phyloP scores from a whole-genome alignment of 2,888 invertebrate species.

The Belgica antarctica region DNA sequence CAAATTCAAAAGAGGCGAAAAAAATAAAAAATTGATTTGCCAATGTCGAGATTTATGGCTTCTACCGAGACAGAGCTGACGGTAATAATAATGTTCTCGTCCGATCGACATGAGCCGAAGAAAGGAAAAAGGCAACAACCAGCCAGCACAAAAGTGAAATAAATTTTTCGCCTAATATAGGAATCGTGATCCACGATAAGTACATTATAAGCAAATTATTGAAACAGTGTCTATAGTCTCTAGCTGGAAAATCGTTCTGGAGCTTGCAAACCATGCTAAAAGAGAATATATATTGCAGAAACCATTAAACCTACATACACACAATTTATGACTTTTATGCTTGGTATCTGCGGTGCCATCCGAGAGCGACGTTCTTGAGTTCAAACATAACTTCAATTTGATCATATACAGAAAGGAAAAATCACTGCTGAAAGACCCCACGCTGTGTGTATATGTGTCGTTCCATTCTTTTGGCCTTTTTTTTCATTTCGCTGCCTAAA shows the following conservation, averaged over 20 bases:
- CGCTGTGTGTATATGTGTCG: neutral
- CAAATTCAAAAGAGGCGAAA: neutral
- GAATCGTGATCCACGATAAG: slow-evolving; percentile 43
- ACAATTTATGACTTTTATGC: slow-evolving; percentile 5
- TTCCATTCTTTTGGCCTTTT: neutral
- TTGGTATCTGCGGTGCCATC: neutral
- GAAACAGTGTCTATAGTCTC: neutral
- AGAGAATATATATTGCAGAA: neutral
- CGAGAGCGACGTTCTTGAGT: neutral
- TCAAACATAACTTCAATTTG: neutral
- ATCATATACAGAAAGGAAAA: neutral
- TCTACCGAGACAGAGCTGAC: slow-evolving; percentile 11
- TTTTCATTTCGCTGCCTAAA: neutral
- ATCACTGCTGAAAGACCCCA: neutral
- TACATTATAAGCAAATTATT: slow-evolving; percentile 37
- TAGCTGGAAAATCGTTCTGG: neutral
- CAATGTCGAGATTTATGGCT: slow-evolving; percentile 16
- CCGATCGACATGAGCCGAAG: neutral
- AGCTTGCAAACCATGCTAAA: neutral
- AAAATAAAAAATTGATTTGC: neutral
- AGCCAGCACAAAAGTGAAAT: neutral
- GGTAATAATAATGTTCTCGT: slow-evolving; percentile 28
- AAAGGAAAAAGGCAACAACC: neutral
- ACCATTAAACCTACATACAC: slow-evolving; percentile 1
- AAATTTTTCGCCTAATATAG: slow-evolving; percentile 21